Evolutionary conservation across 2,797 vertebrate genomes (phyloP), one percentile per base, ranked within the genome.

Genomic region (Steatocranus sp.): DNA sequence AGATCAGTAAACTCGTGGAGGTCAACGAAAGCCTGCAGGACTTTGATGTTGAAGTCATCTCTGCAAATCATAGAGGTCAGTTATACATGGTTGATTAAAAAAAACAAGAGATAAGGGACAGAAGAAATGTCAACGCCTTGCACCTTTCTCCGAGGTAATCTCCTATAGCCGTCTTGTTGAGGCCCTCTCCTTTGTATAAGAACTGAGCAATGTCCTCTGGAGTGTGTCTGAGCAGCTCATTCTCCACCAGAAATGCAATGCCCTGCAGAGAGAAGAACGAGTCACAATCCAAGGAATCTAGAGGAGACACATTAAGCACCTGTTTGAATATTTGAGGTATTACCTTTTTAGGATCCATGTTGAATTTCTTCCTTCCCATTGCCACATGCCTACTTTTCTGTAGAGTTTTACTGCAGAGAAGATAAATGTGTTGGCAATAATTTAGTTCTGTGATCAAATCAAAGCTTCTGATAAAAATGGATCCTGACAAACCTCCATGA

Each of bases 341-440:
- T 83, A 94, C 94, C 97, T 98, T 98, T 94, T 99, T 99, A 6
- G 98, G 98, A 82, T 98, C 98, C 98, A 98, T 98, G 94, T 98
- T 98, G 93, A 98, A 98, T 90, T 98, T 99, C 93, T 99, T 99
- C 79, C 98, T 95, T 75, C 98, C 98, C 98, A 99, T 98, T 27
- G 97, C 98, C 90, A 99, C 97, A 86, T 99, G 98, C 11, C 97
- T 94, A 82, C 96, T 98, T 94, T 98, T 97, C 89, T 98, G 98
- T 81, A 99, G 95, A 18, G 98, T 99, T 97, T 98, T 99, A 91
- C 98, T 99, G 92, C 20, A 86, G 66, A 88, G 58, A 9, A 20
- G 34, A 86, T 61, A 82, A 23, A 68, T 11, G 27, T 8, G 5
- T 73, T 50, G 7, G 78, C 17, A 48, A 73, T 54, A 34, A 32